Conservation (phyloP, 2,888 invertebrate genomes). For the Cosmopolites sordidus region DNA sequence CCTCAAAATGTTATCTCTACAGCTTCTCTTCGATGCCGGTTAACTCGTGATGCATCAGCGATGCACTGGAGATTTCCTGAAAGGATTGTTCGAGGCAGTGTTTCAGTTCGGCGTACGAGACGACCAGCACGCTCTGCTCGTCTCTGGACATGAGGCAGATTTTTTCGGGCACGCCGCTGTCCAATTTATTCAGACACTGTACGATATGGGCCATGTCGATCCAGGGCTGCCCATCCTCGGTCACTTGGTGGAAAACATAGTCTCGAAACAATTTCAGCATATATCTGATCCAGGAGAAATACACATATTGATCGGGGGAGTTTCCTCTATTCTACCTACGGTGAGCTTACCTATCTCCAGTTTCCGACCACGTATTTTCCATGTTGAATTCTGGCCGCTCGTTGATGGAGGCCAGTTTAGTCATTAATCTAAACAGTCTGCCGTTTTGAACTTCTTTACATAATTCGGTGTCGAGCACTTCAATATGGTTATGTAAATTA, state of each 20-base stretch:
- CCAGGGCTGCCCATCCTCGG: constrained; percentile 91
- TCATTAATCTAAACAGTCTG: constrained; percentile 81
- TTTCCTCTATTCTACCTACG: background rate
- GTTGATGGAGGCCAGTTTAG: constrained; percentile 90
- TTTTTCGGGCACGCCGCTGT: constrained; percentile 76
- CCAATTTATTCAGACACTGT: constrained; percentile 88
- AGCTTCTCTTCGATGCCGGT: constrained; percentile 30
- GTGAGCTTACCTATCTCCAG: constrained; percentile 85
- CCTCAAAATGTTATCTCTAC: too few species aligned
- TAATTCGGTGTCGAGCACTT: constrained; percentile 85
- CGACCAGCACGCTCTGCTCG: constrained; percentile 93
- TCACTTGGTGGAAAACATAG: constrained; percentile 94
- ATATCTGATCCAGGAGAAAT: constrained; percentile 51
- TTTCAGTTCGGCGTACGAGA: constrained; percentile 92
- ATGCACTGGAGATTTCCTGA: constrained; percentile 58
- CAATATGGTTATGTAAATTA: constrained; percentile 79
- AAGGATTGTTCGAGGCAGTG: constrained; percentile 92
- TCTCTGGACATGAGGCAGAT: constrained; percentile 94
- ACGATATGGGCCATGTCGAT: constrained; percentile 94
- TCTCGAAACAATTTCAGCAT: constrained; percentile 97
- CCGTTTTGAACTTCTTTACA: constrained; percentile 94
- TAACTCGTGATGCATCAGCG: constrained; percentile 24
- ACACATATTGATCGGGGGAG: background rate
- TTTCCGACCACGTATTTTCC: constrained; percentile 96
- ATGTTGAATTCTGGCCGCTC: constrained; percentile 91